phyloP scores from a whole-genome alignment of 1,140 invertebrate genomes.

The Bombus balteatus region DNA sequence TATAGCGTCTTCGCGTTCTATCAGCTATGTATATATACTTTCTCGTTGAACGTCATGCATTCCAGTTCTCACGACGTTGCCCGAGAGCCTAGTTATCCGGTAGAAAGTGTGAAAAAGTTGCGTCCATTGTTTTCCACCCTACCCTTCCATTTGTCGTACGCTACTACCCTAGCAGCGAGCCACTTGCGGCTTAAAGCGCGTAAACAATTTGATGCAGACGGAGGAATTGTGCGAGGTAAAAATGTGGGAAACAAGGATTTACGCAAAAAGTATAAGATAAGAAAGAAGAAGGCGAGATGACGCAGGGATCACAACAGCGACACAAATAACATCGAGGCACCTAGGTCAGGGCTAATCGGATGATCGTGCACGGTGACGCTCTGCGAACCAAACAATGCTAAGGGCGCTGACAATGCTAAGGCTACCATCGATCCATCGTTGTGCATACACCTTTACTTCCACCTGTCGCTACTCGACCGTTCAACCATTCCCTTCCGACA shows the following conservation, averaged over 20 bases:
- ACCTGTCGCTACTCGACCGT: slow-evolving; percentile 35
- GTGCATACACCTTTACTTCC: slow-evolving; percentile 26
- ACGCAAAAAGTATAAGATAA: too few relatives aligned
- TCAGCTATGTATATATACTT: background rate
- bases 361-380: slow-evolving; percentile 11
- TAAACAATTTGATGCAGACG: too few relatives aligned
- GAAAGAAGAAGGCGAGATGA: background rate
- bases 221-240: too few relatives aligned
- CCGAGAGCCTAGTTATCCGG: too few relatives aligned
- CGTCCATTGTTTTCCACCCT: background rate
- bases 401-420: slow-evolving; percentile 41
- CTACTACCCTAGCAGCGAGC: background rate
- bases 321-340: background rate
- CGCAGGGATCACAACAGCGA: background rate
- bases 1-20: too few relatives aligned
- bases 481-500: too few relatives aligned
- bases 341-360: slow-evolving; percentile 46
- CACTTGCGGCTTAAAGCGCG: too few relatives aligned
- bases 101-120: background rate
- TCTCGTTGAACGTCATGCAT: background rate
- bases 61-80: background rate
- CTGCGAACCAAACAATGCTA: slow-evolving; percentile 13
- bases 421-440: slow-evolving; percentile 31
- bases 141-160: background rate
- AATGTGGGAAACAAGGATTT: background rate